These are phyloP conservation scores for Semibalanus balanoides DNA, from an alignment of 1,140 invertebrate species.

Conservation along the genomic window DNA sequence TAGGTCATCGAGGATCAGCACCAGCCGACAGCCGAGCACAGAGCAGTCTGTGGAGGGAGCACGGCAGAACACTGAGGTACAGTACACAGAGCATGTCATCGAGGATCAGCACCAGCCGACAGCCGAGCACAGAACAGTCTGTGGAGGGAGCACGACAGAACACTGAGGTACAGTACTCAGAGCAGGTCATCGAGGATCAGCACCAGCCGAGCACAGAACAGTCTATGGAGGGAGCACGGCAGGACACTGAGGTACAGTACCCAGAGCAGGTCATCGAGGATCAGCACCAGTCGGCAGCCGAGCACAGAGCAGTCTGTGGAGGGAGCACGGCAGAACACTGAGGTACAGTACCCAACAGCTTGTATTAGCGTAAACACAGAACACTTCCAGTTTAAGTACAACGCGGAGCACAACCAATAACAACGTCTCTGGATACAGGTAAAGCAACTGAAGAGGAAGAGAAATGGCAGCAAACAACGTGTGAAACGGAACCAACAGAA, in stretches of 20 bases:
- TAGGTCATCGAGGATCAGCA: constrained; percentile 86
- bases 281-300: constrained; percentile 80
- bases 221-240: no score
- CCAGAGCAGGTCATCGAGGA: constrained; percentile 95
- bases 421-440: no score
- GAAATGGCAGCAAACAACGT: no score
- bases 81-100: constrained; percentile 97
- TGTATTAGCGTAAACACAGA: no score
- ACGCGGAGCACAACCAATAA: no score
- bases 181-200: constrained; percentile 88
- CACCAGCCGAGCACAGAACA: constrained; percentile 54
- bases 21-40: constrained; percentile 77
- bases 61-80: constrained; percentile 16
- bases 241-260: constrained; percentile 44
- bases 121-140: constrained; percentile 89
- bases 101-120: constrained; percentile 75
- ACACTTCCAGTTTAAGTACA: no score
- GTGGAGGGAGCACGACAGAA: constrained; percentile 20
- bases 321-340: not conserved
- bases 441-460: no score
- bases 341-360: constrained; percentile 92
- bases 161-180: constrained; percentile 69
- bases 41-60: constrained; percentile 58
- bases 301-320: constrained; percentile 29
- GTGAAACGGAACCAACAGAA: no score